Percentiles rank a stretch among this genome's conserved stretches.
Conservation (phyloP, 2,113 vertebrate genomes). For the Halichoeres trimaculatus region DNA sequence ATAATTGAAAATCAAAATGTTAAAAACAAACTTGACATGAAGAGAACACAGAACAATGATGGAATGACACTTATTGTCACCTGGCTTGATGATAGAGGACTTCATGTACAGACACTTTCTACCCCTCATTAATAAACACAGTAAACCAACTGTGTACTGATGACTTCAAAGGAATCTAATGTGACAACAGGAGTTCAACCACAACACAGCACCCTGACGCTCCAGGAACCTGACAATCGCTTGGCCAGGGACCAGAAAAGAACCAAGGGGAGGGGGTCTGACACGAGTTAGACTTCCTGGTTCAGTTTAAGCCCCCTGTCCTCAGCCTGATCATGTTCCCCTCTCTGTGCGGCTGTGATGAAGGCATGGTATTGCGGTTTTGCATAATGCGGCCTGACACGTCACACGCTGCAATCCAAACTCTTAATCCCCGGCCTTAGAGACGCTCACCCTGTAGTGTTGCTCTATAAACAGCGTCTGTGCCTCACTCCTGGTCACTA, state of each 20-base stretch:
- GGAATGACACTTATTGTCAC: background rate
- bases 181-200: constrained; percentile 12
- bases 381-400: constrained; percentile 49
- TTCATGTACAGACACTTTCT: background rate
- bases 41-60: too few relatives aligned
- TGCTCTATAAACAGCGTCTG: constrained; percentile 46
- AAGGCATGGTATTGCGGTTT: constrained; percentile 46
- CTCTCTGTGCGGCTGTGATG: constrained; percentile 33
- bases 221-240: constrained; percentile 26
- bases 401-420: constrained; percentile 39
- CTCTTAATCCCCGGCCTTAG: constrained; percentile 43
- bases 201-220: constrained; percentile 25
- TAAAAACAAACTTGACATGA: too few relatives aligned
- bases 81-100: background rate
- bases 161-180: background rate
- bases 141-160: background rate
- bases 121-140: background rate
- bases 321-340: constrained; percentile 48
- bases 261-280: constrained; percentile 12
- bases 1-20: too few relatives aligned
- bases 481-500: constrained; percentile 29
- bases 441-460: constrained; percentile 27
- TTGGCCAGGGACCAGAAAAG: background rate
- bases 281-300: constrained; percentile 23
- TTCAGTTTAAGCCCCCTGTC: constrained; percentile 49